phyloP scores from a whole-genome alignment of 2,797 vertebrate genomes.

The Periophthalmus magnuspinnatus region DNA sequence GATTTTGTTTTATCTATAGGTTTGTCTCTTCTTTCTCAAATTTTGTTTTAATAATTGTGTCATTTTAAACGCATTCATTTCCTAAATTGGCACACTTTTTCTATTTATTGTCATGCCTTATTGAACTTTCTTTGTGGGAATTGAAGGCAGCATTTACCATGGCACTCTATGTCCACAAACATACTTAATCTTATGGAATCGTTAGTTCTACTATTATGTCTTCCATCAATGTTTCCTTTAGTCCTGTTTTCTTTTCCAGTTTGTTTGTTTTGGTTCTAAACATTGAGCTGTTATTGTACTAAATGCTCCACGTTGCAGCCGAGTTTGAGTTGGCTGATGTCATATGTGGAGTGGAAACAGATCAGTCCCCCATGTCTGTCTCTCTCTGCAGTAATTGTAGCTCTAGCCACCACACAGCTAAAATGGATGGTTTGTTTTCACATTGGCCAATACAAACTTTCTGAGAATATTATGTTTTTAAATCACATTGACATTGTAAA shows the following conservation, averaged over 20 bases:
- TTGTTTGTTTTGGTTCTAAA: constrained; percentile 24
- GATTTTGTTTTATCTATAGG: neutral
- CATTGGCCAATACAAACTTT: constrained; percentile 10
- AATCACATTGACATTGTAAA: constrained; percentile 20
- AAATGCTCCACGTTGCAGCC: constrained; percentile 9
- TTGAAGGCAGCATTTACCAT: constrained; percentile 33
- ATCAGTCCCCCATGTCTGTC: neutral
- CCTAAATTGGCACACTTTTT: too few relatives aligned
- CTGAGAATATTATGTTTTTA: constrained; percentile 21
- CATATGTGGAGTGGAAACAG: constrained; percentile 25
- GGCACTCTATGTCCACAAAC: constrained; percentile 24
- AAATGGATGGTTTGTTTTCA: constrained; percentile 23
- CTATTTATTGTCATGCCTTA: neutral
- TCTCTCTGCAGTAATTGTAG: constrained; percentile 1
- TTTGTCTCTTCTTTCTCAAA: constrained; percentile 9
- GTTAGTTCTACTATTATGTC: neutral
- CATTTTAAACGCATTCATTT: neutral
- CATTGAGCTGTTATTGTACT: constrained; percentile 10
- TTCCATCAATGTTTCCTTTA: constrained; percentile 19
- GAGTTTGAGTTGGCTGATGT: constrained; percentile 13
- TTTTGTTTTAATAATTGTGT: neutral
- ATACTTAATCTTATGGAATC: constrained; percentile 18
- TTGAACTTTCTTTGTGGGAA: neutral
- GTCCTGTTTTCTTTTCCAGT: constrained; percentile 14
- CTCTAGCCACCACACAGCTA: neutral